Base-by-base conservation (phyloP, 2,888 invertebrate species). In the Temnothorax unifasciatus region DNA sequence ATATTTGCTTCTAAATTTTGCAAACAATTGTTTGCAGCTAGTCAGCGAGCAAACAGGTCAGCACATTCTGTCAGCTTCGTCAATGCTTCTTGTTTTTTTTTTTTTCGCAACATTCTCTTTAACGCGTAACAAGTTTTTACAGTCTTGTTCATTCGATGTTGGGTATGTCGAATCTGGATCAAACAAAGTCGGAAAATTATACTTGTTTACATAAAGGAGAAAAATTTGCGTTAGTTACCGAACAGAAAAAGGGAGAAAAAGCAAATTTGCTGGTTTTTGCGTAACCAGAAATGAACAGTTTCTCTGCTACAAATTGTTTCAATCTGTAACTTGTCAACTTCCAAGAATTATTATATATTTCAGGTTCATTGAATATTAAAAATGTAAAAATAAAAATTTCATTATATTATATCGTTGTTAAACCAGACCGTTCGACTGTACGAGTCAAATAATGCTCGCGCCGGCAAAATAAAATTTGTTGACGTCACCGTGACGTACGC, bases 1-100 rank as follows among this genome's bases (percentile, higher is more conserved):
- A 81, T 79, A 81, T 81, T 81, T 81, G 59, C 25, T 61, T 77
- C 44, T 71, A 61, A 69, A 81, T 81, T 81, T 59, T 59, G 29
- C 18, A 50, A 81, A 41, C 18, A 61, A 81, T 18, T 69, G 34
- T 71, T 69, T 34, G 38, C 34, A 47, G 15, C 6, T 18, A 69
- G 69, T 69, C 34, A 18, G 8, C 38, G 15, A 50, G 38, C 18
- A 59, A 79, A 47, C 50, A 59, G 44, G 59, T 59, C 44, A 79
- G 21, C 59, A 38, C 50, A 18, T 38, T 63, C 34, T 63, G 38
- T 38, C 63, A 69, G 59, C 13, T 34, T 47, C 47, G 47, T 47
- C 69, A 38, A 47, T 69, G 47, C 3, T 21, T n/a, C 11, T 59
- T 81, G 3, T 59, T 79, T 59, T 79, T 57, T 79, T 79, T 34